phyloP scores from a whole-genome alignment of 2,113 vertebrate genomes.

The Brevimyrus niger region DNA sequence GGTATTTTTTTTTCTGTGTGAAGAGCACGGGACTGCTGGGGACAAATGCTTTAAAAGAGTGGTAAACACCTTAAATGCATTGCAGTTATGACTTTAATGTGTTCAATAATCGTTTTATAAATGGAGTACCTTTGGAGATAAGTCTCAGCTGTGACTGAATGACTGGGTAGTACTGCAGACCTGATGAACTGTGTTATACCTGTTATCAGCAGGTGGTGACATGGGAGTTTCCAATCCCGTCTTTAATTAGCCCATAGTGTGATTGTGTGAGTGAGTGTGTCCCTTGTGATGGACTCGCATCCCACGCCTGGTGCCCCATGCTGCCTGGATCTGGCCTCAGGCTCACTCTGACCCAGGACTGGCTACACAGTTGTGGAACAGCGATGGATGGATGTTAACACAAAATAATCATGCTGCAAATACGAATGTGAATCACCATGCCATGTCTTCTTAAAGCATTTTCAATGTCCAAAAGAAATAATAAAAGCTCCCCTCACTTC shows the following conservation, averaged over 20 bases:
- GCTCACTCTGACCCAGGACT: background rate
- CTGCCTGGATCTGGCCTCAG: background rate
- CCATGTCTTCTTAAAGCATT: background rate
- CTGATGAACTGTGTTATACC: background rate
- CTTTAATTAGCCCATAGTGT: background rate
- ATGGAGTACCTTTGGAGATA: background rate
- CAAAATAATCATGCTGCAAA: background rate
- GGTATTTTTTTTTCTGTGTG: background rate
- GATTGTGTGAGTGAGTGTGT: background rate
- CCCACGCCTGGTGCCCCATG: background rate
- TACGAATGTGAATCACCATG: background rate
- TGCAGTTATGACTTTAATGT: background rate
- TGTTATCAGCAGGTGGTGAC: background rate
- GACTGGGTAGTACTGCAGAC: background rate
- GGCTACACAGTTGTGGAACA: background rate
- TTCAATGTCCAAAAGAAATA: background rate
- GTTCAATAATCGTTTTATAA: background rate
- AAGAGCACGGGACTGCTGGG: background rate
- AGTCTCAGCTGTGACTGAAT: background rate
- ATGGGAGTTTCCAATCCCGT: background rate
- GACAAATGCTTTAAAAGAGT: conserved; percentile 1
- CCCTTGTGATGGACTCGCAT: background rate
- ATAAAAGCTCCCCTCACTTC: background rate
- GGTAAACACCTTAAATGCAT: background rate
- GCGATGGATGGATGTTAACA: background rate